Conservation (phyloP, 2,888 invertebrate genomes). For the Xestobium rufovillosum region DNA sequence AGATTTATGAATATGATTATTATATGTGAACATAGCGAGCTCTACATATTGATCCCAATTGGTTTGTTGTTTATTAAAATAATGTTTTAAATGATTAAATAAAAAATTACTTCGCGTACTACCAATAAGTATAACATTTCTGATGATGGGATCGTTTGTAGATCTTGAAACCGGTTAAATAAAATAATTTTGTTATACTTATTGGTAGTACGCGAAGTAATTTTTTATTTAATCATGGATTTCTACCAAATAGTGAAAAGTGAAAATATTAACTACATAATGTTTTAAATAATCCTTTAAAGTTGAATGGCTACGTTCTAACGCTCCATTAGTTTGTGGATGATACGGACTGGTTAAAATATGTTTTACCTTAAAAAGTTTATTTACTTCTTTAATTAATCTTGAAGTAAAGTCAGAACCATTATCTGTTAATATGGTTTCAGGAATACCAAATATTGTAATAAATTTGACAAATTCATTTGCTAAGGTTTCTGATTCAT, state of each 20-base stretch:
- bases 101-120: no score
- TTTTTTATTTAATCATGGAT: no score
- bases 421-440: constrained; percentile 21
- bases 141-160: no score
- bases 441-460: constrained; percentile 22
- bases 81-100: no score
- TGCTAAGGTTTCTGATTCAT: constrained; percentile 27
- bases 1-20: constrained; percentile 28
- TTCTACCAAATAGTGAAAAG: no score
- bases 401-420: constrained; percentile 24
- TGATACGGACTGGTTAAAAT: constrained; percentile 28
- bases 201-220: no score
- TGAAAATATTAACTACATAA: no score
- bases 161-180: no score
- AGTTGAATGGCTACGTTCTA: constrained; percentile 33
- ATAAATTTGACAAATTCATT: constrained; percentile 23
- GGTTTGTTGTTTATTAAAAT: constrained; percentile 28
- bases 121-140: no score
- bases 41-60: constrained; percentile 34
- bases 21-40: constrained; percentile 33
- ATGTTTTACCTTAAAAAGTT: constrained; percentile 31
- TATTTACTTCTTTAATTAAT: constrained; percentile 25
- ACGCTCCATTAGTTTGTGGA: constrained; percentile 29
- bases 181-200: no score
- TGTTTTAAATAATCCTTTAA: constrained; percentile 34